Base-by-base conservation (phyloP, 2,113 vertebrate genomes). In the Romanogobio albipinnatus region DNA sequence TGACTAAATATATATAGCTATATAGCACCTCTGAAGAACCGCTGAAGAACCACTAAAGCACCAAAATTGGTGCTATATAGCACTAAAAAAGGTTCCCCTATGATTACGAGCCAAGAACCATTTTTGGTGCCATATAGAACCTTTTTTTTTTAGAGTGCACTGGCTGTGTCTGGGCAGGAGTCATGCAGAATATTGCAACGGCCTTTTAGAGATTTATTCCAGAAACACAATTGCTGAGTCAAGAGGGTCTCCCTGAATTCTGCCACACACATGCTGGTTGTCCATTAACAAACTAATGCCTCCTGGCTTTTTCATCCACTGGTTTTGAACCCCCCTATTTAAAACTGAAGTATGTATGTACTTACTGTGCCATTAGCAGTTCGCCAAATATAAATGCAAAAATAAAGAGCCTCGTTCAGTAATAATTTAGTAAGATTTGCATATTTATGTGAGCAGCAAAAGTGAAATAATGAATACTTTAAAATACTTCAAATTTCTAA, bases 141-240 rank as follows among this genome's bases (percentile, higher is more conserved):
- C n/a, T n/a, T n/a, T n/a, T n/a, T n/a, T n/a, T n/a, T n/a, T n/a
- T n/a, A n/a, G n/a, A n/a, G n/a, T n/a, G n/a, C n/a, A 14, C 39
- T 29, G 45, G 73, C 66, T 79, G 62, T 85, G 80, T 83, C 79
- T 74, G 62, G 82, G 76, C 76, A 71, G 68, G 73, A 86, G 85
- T 73, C 85, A 64, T 73, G 77, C 71, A 53, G 61, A 76, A 59
- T 81, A 64, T 84, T 70, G 61, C 81, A 68, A 33, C 51, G 47
- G 53, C 68, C 36, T 75, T 80, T 81, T 64, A 15, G 43, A 74
- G 51, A 74, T 73, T 85, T 81, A 85, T 71, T 85, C 77, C 56
- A 51, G 24, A 71, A 77, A 53, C 61, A 82, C 39, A 24, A 62
- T 66, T 71, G 71, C 78, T 64, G 81, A 74, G 86, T 87, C 82